phyloP scores from a whole-genome alignment of 2,797 vertebrate genomes.

The Hapalemur alaotrensis region DNA sequence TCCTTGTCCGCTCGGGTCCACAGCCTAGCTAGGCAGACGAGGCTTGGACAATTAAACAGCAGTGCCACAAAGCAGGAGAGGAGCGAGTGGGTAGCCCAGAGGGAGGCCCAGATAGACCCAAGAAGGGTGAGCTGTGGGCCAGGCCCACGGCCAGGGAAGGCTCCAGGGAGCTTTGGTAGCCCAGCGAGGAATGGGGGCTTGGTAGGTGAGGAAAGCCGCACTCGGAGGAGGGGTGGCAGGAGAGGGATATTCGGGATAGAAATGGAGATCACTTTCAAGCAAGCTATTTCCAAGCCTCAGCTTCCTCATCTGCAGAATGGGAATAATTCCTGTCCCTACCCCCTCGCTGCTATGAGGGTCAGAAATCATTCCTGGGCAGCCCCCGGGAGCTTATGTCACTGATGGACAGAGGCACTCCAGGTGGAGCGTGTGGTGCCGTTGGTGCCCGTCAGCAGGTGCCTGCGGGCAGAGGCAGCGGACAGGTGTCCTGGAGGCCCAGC shows the following conservation, averaged over 20 bases:
- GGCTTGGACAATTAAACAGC: background rate
- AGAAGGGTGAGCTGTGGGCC: background rate
- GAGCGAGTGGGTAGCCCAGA: rapidly evolving
- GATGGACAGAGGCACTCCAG: rapidly evolving
- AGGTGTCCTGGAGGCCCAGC: background rate
- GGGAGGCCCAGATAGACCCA: background rate
- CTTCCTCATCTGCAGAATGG: background rate
- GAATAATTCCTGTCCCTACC: background rate
- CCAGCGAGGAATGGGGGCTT: rapidly evolving
- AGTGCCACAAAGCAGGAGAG: background rate
- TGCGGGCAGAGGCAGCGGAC: rapidly evolving
- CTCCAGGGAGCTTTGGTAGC: rapidly evolving
- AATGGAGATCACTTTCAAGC: rapidly evolving
- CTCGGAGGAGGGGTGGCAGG: rapidly evolving
- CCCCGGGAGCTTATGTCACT: background rate
- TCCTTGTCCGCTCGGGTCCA: background rate
- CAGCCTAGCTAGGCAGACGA: rapidly evolving
- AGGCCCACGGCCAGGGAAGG: rapidly evolving
- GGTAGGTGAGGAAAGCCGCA: too few relatives aligned
- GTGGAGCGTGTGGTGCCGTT: rapidly evolving
- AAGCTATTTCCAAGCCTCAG: background rate
- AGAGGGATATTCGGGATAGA: rapidly evolving
- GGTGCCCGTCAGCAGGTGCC: rapidly evolving
- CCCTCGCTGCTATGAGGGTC: background rate
- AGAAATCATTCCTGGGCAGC: rapidly evolving